These are phyloP conservation scores for Sciurus vulgaris DNA, from an alignment of 2,797 vertebrate species.

Conservation along the genomic window DNA sequence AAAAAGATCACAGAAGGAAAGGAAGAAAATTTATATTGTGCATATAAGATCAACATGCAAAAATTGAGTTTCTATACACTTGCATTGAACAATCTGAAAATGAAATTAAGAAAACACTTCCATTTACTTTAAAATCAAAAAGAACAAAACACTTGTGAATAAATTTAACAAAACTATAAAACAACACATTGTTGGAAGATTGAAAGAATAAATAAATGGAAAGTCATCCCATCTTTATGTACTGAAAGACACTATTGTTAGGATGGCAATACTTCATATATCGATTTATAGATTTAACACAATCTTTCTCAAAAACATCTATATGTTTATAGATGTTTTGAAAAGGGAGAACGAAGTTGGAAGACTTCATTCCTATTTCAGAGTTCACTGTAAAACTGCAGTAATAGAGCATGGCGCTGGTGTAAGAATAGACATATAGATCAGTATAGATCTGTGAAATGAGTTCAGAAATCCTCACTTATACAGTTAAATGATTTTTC, in stretches of 20 bases:
- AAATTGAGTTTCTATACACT: background rate
- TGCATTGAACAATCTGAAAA: background rate
- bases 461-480: background rate
- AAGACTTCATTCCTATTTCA: background rate
- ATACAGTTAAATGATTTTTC: background rate
- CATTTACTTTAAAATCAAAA: conserved; percentile 11
- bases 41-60: background rate
- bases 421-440: background rate
- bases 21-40: background rate
- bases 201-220: background rate
- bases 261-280: background rate
- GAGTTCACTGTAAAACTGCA: background rate
- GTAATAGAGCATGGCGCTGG: background rate
- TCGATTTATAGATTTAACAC: background rate
- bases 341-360: background rate
- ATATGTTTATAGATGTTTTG: background rate
- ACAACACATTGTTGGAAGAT: background rate
- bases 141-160: background rate
- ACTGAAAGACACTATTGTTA: background rate
- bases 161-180: background rate
- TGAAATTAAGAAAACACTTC: background rate
- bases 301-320: background rate
- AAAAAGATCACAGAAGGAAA: background rate
- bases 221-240: background rate
- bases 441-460: background rate